Evolutionary conservation across 2,113 vertebrate species (phyloP), one percentile per base, ranked within the genome.

Genomic region (Oenanthe oenanthe): DNA sequence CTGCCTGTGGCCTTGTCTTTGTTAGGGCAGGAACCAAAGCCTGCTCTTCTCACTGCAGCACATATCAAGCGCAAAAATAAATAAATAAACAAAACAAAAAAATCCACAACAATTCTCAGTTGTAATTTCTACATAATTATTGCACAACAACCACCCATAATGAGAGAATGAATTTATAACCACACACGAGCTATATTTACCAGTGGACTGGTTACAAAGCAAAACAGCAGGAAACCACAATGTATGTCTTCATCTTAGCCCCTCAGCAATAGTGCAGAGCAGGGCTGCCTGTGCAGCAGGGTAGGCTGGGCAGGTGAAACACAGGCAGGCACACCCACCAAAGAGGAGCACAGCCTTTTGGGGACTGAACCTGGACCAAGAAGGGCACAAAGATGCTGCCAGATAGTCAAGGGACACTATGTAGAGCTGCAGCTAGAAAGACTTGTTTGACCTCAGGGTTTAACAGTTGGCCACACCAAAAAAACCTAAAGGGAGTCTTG

Each of bases 221-320:
- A 95, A 83, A 97, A 93, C 62, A 93, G 85, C 91, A 96, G 88
- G 91, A 96, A 97, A 95, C 95, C 95, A 94, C 94, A 93, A 15
- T 25, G 36, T 56, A 80, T 80, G 72, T 86, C 79, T 80, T 83
- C 75, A 2, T 67, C 56, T 47, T 36, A 60, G 72, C 86, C 93
- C 60, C 85, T 74, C 17, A 0, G 38, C 8, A 4, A 40, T 5
- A 28, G 66, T 34, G 65, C 29, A 62, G 63, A 66, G 74, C n/a
- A 34, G 34, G 31, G 74, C 65, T 79, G 70, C 53, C 22, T 0
- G 0, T 19, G 73, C 40, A 51, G 47, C 6, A 4, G 29, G 50
- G 53, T 3, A 4, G 24, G 40, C 31, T 24, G 25, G 17, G 40
- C 81, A 88, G 36, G 53, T 82, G 66, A 85, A 71, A 91, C 6